Percentiles rank a stretch among this genome's conserved stretches.
Evolutionary conservation across 2,113 vertebrate genomes (phyloP).

Genomic region (Hoplias malabaricus): DNA sequence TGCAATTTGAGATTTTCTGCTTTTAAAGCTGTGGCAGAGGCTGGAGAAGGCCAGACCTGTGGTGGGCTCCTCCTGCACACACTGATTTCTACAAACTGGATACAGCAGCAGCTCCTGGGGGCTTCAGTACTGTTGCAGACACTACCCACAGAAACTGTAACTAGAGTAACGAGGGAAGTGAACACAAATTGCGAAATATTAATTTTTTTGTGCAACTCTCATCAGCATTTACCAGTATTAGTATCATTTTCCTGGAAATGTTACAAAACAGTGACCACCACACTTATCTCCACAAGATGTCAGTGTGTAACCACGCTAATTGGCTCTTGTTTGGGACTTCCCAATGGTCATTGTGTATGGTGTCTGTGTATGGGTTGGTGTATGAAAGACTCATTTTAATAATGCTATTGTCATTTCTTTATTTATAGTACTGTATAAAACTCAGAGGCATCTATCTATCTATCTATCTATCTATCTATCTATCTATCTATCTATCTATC

Average conservation of each 20-base stretch:
- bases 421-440: too few relatives aligned
- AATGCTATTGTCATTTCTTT: background rate
- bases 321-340: background rate
- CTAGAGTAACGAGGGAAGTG: constrained; percentile 10
- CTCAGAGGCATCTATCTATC: too few relatives aligned
- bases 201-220: background rate
- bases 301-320: constrained; percentile 25
- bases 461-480: too few relatives aligned
- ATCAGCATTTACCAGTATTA: background rate
- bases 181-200: background rate
- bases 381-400: background rate
- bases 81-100: constrained; percentile 22
- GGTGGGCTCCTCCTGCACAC: constrained; percentile 21
- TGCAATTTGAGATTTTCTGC: background rate
- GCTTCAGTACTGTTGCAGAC: constrained; percentile 27
- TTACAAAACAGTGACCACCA: background rate
- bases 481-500: too few relatives aligned
- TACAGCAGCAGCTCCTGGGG: constrained; percentile 2
- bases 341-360: background rate
- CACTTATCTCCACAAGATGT: constrained; percentile 42
- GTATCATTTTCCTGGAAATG: background rate
- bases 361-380: background rate
- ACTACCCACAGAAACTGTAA: constrained; percentile 35
- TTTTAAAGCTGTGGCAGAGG: constrained; percentile 36
- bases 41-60: constrained; percentile 29